These are phyloP conservation scores for Cephus cinctus DNA, from an alignment of 1,140 invertebrate species.

Conservation along the genomic window DNA sequence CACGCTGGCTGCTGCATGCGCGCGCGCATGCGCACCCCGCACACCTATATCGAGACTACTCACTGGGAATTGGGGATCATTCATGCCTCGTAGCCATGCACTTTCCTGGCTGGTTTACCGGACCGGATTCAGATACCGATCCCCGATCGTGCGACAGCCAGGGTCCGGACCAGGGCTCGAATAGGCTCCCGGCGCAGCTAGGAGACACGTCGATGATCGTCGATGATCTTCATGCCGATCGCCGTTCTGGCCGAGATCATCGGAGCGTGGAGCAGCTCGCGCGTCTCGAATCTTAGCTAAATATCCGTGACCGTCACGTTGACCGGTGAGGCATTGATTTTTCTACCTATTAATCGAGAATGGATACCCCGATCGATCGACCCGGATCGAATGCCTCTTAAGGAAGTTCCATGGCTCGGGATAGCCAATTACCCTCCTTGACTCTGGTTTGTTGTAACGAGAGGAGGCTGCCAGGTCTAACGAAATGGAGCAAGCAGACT, in stretches of 20 bases:
- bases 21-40: constrained; percentile 16
- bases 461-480: too few relatives aligned
- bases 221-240: too few relatives aligned
- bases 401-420: too few relatives aligned
- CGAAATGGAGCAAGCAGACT: too few relatives aligned
- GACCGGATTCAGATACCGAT: background rate
- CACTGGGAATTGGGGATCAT: constrained; percentile 15
- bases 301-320: background rate
- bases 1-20: constrained; percentile 17
- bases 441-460: too few relatives aligned
- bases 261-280: background rate
- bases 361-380: background rate
- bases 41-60: too few relatives aligned
- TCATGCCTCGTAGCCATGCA: constrained; percentile 6
- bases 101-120: too few relatives aligned
- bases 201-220: background rate
- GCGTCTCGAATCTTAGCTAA: background rate
- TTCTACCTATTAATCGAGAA: background rate
- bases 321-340: background rate
- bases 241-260: background rate
- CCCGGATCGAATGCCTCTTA: background rate
- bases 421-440: too few relatives aligned
- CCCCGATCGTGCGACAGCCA: background rate
- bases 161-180: background rate
- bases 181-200: too few relatives aligned